Evolutionary conservation across 2,888 invertebrate species (phyloP).

Genomic region (Caenorhabditis sp.): DNA sequence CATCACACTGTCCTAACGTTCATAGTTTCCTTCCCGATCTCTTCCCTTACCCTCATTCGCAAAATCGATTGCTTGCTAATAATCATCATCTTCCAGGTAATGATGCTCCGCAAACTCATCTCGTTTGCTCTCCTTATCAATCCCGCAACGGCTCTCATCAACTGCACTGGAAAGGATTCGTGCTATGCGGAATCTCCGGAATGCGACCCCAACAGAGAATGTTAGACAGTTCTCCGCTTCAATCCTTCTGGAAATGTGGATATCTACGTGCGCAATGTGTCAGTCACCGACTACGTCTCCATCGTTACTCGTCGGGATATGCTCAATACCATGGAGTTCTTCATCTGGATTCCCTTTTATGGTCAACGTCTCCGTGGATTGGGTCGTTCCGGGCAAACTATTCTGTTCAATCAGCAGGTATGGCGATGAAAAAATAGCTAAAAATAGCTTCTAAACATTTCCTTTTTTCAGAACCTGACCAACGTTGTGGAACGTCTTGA

Average conservation of each 20-base stretch:
- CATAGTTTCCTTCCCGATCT: no score
- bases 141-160: not conserved
- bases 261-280: conserved; percentile 2
- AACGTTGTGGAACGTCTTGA: conserved; percentile 4
- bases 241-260: conserved; percentile 2
- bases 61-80: no score
- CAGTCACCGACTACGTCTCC: conserved; percentile 1
- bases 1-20: no score
- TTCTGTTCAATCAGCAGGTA: conserved; percentile 6
- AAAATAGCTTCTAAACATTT: no score
- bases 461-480: not conserved
- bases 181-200: conserved; percentile 8
- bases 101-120: not conserved
- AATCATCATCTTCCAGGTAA: not conserved
- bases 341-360: conserved; percentile 2
- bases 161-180: not conserved
- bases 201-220: conserved; percentile 4
- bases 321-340: conserved; percentile 1
- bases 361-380: conserved; percentile 13
- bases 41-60: no score
- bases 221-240: conserved; percentile 12
- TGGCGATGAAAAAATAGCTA: no score
- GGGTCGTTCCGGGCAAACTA: not conserved
- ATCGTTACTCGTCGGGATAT: not conserved
- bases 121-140: not conserved